Base-by-base conservation (phyloP, 2,797 vertebrate genomes). In the Pelobates cultripes region DNA sequence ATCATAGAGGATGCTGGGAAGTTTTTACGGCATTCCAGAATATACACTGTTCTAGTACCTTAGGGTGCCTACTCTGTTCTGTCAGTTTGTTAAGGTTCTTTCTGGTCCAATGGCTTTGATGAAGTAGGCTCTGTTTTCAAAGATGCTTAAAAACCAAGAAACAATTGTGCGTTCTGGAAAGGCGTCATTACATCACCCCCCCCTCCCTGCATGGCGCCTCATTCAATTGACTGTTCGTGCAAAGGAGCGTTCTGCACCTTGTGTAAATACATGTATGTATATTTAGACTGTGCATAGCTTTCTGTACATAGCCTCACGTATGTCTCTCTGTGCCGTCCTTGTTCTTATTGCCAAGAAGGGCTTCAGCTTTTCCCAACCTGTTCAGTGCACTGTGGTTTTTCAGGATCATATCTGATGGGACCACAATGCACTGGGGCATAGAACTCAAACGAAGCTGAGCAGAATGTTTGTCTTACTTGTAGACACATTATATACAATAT, bases 171-270 rank as follows among this genome's bases (percentile, higher is more conserved):
- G 69, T 68, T 84, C 55, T 14, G 43, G 64, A 75, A 79, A 71
- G n/a, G 73, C 66, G 70, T 66, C 79, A 60, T 51, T 5, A 3
- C 63, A 73, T 77, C 73, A 70, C 70, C 53, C 51, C 53, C 51
- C 47, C 73, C 14, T 75, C 64, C 69, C 57, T 14, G 77, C 87
- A 76, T 51, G 64, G 74, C 28, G 4, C 28, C 72, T 53, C 7
- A 7, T 44, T 68, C 57, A 60, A 47, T 61, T 43, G 73, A 51
- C 7, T 10, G 74, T 13, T 45, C 53, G 0, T 57, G 70, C 80
- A 51, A 6, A 75, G 68, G 40, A 76, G 88, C 88, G 88, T 88
- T 87, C 17, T 87, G 88, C n/a, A 86, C 89, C 88, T 87, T 80
- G 77, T 84, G 82, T 84, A 84, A 76, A 84, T 84, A 57, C 47